phyloP scores from a whole-genome alignment of 2,113 vertebrate genomes.

The Mugil cephalus region DNA sequence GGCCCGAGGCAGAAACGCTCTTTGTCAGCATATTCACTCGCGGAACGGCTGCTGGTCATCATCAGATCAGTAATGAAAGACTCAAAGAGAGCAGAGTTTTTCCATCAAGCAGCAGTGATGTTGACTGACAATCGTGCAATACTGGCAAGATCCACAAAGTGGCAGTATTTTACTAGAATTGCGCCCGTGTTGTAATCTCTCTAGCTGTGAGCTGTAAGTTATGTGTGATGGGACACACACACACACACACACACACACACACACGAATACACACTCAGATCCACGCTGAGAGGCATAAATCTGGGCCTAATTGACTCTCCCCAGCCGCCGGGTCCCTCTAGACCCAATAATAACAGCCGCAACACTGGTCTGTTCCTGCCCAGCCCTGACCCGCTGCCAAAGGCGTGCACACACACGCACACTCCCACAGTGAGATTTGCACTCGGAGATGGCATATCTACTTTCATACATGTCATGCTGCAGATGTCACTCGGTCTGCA shows the following conservation, averaged over 20 bases:
- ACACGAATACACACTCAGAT: slow-evolving; percentile 44
- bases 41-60: not conserved
- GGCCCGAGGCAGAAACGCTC: not conserved
- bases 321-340: slow-evolving; percentile 71
- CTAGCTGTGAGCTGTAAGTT: slow-evolving; percentile 20
- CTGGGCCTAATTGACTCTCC: slow-evolving; percentile 81
- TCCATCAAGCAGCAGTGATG: too few relatives aligned
- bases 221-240: slow-evolving; percentile 44
- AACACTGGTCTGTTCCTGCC: slow-evolving; percentile 75
- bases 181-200: not conserved
- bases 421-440: slow-evolving; percentile 47
- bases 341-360: slow-evolving; percentile 79
- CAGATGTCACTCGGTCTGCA: slow-evolving; percentile 33
- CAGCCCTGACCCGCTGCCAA: slow-evolving; percentile 71
- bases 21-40: not conserved
- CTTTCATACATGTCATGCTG: slow-evolving; percentile 44
- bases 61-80: not conserved
- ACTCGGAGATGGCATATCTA: slow-evolving; percentile 59
- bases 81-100: too few relatives aligned
- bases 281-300: slow-evolving; percentile 72
- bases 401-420: slow-evolving; percentile 41
- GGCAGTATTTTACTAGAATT: slow-evolving; percentile 64
- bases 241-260: slow-evolving; percentile 48
- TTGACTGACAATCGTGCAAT: slow-evolving; percentile 26
- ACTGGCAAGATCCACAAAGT: slow-evolving; percentile 54